Base-by-base conservation (phyloP, 2,797 vertebrate genomes). In the Falco cherrug region DNA sequence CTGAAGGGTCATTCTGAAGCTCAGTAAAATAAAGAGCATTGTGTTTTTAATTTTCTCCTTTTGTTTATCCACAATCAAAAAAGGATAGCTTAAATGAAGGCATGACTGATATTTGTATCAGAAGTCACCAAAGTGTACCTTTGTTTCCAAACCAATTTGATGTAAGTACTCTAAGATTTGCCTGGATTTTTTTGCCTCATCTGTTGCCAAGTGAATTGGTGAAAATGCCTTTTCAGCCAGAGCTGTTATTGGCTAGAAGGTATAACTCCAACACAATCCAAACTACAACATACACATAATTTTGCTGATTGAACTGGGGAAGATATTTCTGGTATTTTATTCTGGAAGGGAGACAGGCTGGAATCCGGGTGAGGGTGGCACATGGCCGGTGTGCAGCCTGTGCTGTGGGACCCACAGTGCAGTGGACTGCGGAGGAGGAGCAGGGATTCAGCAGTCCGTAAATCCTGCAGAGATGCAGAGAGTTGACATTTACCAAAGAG, bases 401-500 rank as follows among this genome's bases (percentile, higher is more conserved):
- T 54, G 59, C 31, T 75, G 19, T 3, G 13, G 57, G 54, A 84
- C 9, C 14, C 60, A 53, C 29, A 60, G 31, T 65, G 91, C 84
- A 29, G 68, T 80, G 35, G 47, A 45, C 51, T 84, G 43, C 17
- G 47, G 77, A 78, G 31, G 59, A 84, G 12, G 13, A 96, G 35
- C 25, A 80, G 82, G 89, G 76, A 96, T 94, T 79, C 89, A 92
- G 35, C 76, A 69, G 64, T 20, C 54, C 60, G 81, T 92, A 95
- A 93, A 97, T 95, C 79, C 71, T 48, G 41, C 43, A 82, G 75
- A 80, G 84, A 56, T 89, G 41, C 51, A 85, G 82, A 85, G 75
- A 92, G 56, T 17, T 96, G 93, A 90, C 84, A 92, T 95, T 96
- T 87, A 89, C 67, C 47, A 86, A 95, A 93, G 43, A 82, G 26